These are phyloP conservation scores for Artibeus lituratus DNA, from an alignment of 2,797 vertebrate genomes.

Conservation along the genomic window DNA sequence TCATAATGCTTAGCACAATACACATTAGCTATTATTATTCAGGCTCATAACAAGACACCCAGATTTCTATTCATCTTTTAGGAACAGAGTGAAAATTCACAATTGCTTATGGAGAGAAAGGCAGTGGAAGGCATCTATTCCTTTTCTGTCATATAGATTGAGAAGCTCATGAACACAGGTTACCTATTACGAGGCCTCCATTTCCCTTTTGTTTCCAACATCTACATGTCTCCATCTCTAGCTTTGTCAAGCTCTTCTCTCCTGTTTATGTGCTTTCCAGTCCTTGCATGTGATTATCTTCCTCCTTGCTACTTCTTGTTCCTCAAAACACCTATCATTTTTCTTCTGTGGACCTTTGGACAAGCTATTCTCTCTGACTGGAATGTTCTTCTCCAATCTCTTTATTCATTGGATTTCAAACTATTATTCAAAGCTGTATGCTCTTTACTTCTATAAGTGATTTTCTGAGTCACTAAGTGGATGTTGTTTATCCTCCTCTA, in stretches of 20 bases:
- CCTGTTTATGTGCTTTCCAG: not conserved
- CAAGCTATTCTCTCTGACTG: not conserved
- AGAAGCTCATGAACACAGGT: not conserved
- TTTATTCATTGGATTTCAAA: not conserved
- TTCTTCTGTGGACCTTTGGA: not conserved
- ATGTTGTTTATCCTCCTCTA: not conserved
- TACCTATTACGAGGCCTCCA: not conserved
- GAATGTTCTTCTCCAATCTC: not conserved
- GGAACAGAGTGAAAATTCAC: not conserved
- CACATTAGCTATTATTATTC: not conserved
- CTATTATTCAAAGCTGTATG: not conserved
- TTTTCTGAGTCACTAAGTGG: not conserved
- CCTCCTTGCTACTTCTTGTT: not conserved
- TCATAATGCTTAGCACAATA: not conserved
- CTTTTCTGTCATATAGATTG: not conserved
- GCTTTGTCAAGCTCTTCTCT: not conserved
- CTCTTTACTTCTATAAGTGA: not conserved
- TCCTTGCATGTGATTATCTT: not conserved
- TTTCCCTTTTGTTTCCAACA: not conserved
- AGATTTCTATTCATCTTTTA: not conserved
- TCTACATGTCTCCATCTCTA: not conserved
- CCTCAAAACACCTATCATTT: not conserved
- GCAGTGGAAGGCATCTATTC: not conserved
- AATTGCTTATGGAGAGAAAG: not conserved
- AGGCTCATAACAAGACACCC: not conserved